These are phyloP conservation scores for Spilogale gracilis DNA, from an alignment of 2,113 vertebrate species.

Conservation along the genomic window DNA sequence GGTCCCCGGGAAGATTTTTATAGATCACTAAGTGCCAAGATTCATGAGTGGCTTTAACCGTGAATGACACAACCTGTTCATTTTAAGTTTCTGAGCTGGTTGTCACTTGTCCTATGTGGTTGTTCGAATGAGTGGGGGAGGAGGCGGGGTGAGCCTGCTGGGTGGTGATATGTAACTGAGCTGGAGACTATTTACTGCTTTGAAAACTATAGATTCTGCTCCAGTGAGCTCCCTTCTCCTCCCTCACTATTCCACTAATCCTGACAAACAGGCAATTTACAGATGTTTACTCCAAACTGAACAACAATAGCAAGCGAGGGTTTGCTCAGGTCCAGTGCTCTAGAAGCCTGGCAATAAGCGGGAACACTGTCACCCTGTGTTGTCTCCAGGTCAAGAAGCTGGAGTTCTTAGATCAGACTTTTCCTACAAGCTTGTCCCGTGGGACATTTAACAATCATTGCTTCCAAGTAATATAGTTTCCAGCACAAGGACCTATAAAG, in stretches of 20 bases:
- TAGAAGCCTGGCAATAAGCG: neutral
- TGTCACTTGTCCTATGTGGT: neutral
- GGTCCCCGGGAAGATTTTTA: neutral
- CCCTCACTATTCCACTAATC: neutral
- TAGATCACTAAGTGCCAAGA: neutral
- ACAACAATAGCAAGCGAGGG: neutral
- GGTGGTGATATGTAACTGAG: neutral
- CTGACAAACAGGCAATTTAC: neutral
- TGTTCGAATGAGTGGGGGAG: neutral
- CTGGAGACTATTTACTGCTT: neutral
- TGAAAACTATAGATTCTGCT: neutral
- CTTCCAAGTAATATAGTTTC: neutral
- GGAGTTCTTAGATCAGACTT: neutral
- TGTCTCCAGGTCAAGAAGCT: neutral
- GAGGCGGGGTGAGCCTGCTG: neutral
- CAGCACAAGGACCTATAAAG: neutral
- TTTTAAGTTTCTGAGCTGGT: neutral
- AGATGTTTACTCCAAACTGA: neutral
- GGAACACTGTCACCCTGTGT: neutral
- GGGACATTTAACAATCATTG: neutral
- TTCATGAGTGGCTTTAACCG: neutral
- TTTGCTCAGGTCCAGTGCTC: neutral
- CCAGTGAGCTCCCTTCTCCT: neutral
- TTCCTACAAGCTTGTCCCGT: neutral
- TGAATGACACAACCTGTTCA: neutral